phyloP scores from a whole-genome alignment of 2,888 invertebrate species.

The Euclidia mi region DNA sequence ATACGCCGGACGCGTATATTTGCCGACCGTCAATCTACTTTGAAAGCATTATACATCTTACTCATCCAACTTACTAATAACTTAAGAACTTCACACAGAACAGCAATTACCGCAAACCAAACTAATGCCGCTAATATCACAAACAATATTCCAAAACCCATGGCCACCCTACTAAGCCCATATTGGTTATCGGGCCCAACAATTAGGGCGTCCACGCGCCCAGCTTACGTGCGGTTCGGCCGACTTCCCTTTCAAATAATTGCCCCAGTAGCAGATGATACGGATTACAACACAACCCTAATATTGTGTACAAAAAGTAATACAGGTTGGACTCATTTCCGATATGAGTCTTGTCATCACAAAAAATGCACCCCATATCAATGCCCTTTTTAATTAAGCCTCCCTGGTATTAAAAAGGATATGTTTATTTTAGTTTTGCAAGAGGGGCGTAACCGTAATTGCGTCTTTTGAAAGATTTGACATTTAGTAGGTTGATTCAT shows the following conservation, averaged over 20 bases:
- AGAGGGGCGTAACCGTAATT: slow-evolving; percentile 13
- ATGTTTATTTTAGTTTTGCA: slow-evolving; percentile 35
- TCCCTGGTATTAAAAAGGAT: slow-evolving; percentile 39
- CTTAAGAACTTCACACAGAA: slow-evolving; percentile 13
- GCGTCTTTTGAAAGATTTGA: slow-evolving; percentile 1
- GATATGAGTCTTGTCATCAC: slow-evolving; percentile 55
- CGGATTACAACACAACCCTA: slow-evolving; percentile 80
- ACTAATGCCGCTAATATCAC: slow-evolving; percentile 16
- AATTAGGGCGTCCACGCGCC: slow-evolving; percentile 86
- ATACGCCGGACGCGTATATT: too few relatives aligned
- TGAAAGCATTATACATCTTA: background rate
- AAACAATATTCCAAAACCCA: slow-evolving; percentile 28
- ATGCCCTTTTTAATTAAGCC: slow-evolving; percentile 53
- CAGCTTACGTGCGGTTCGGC: slow-evolving; percentile 78
- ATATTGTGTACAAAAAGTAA: slow-evolving; percentile 60
- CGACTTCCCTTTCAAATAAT: slow-evolving; percentile 86
- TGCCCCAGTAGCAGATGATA: slow-evolving; percentile 88
- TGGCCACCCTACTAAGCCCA: slow-evolving; percentile 75
- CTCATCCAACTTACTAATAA: background rate
- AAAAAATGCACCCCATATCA: slow-evolving; percentile 54
- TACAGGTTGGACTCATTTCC: slow-evolving; percentile 67
- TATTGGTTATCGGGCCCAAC: slow-evolving; percentile 84
- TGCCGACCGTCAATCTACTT: too few relatives aligned
- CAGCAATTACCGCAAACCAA: slow-evolving; percentile 9
- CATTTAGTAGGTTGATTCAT: background rate